Conservation (phyloP, 2,888 invertebrate genomes). For the Trachelus tabidus region DNA sequence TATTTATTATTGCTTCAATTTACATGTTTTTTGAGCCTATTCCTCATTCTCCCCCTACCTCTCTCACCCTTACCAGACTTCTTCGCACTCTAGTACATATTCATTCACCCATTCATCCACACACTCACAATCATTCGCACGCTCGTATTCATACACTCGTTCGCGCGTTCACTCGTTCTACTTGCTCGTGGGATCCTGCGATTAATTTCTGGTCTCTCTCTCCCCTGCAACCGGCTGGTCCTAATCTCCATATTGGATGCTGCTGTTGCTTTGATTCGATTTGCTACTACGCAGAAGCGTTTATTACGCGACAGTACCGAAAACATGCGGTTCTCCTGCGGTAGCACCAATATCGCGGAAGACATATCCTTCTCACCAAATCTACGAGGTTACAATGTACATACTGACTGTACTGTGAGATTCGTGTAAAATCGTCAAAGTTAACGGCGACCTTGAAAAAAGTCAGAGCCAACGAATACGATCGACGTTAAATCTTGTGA, state of each 20-base stretch:
- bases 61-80: not conserved
- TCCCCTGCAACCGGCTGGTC: not conserved
- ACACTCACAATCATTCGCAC: not conserved
- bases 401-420: not conserved
- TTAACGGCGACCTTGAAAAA: not conserved
- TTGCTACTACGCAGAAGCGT: slow-evolving; percentile 46
- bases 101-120: not conserved
- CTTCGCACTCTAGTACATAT: not conserved
- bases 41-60: not conserved
- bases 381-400: not conserved
- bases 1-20: slow-evolving; percentile 46
- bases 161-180: not conserved
- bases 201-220: not conserved
- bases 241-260: not conserved
- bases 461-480: not conserved
- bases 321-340: slow-evolving; percentile 29
- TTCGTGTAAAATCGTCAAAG: not conserved
- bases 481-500: not conserved
- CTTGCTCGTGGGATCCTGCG: not conserved
- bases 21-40: slow-evolving; percentile 28
- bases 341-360: slow-evolving; percentile 52
- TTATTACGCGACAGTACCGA: slow-evolving; percentile 31
- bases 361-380: slow-evolving; percentile 49
- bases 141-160: not conserved
- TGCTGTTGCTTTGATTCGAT: slow-evolving; percentile 49